Base-by-base conservation (phyloP, 2,797 vertebrate genomes). In the Mus caroli region DNA sequence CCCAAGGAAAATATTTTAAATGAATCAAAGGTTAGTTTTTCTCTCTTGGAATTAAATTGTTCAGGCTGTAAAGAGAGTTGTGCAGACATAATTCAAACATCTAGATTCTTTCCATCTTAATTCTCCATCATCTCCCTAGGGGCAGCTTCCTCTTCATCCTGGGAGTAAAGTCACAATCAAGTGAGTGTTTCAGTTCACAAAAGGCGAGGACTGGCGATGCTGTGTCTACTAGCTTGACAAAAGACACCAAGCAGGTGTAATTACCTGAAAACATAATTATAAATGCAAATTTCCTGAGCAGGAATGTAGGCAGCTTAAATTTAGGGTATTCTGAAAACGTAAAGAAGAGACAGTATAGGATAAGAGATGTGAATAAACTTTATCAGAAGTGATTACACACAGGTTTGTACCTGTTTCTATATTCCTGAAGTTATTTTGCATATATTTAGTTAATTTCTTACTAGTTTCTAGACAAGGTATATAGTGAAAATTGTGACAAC, bases 401-500 rank as follows among this genome's bases (percentile, higher is more conserved):
- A 67, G 6, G 6, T 28, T 31, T 43, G 1, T 20, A 50, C 43
- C 4, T 7, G 17, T 64, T 83, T 19, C 1, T 15, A 62, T 24
- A 43, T 31, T 83, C 80, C 64, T 64, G 64, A 31, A 10, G 64
- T 64, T 34, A 84, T 34, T 62, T 60, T 46, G 17, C 40, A 64
- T 64, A 10, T 46, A 64, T 46, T 40, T 64, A 43, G 11, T 84
- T 84, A 64, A 6, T 28, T 64, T 62, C n/a, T 43, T 64, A 84
- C 34, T 46, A 84, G 4, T 15, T 43, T 83, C 26, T 46, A 64
- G 26, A 84, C 26, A 31, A 13, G 9, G 4, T 62, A 62, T 31
- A 31, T 31, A 43, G 40, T 64, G 4, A 3, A 17, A 37, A 26
- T 69, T 1, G 0, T 7, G 3, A 19, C 40, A 52, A 69, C 1